A percentile compares a stretch with the other conserved stretches of the same genome.
Conservation (phyloP, 2,797 vertebrate species). For the Poeciliopsis gracilis region DNA sequence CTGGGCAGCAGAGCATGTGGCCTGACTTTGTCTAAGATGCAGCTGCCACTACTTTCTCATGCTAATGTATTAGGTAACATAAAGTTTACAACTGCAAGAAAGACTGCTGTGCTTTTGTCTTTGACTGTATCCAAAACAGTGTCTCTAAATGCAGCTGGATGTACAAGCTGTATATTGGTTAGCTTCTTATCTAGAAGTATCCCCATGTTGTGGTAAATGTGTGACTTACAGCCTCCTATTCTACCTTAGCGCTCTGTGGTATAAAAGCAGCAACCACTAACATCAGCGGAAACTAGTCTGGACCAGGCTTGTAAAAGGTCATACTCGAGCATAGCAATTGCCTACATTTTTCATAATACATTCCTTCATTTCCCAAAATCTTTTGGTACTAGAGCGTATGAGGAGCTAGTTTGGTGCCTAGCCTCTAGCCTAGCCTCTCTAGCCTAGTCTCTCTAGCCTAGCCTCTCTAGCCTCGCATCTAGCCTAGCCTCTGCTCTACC, state of each 20-base stretch:
- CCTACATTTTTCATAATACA: too few species aligned
- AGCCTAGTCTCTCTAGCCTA: too few species aligned
- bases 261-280: not conserved
- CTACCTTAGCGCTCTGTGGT: too few species aligned
- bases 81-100: not conserved
- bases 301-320: too few species aligned
- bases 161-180: not conserved
- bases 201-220: not conserved
- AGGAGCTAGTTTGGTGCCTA: too few species aligned
- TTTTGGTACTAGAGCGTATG: too few species aligned
- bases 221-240: not conserved
- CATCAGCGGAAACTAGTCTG: not conserved
- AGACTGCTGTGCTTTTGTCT: not conserved
- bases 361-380: too few species aligned
- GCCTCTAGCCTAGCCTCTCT: too few species aligned
- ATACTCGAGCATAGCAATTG: too few species aligned
- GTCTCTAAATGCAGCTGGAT: not conserved
- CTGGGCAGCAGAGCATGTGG: not conserved
- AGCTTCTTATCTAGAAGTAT: not conserved
- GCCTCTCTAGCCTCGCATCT: too few species aligned
- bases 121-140: not conserved
- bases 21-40: not conserved
- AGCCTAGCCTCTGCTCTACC: too few species aligned
- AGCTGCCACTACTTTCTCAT: not conserved
- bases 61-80: not conserved